Evolutionary conservation across 2,888 invertebrate species (phyloP).

Genomic region (Catocala sponsa): DNA sequence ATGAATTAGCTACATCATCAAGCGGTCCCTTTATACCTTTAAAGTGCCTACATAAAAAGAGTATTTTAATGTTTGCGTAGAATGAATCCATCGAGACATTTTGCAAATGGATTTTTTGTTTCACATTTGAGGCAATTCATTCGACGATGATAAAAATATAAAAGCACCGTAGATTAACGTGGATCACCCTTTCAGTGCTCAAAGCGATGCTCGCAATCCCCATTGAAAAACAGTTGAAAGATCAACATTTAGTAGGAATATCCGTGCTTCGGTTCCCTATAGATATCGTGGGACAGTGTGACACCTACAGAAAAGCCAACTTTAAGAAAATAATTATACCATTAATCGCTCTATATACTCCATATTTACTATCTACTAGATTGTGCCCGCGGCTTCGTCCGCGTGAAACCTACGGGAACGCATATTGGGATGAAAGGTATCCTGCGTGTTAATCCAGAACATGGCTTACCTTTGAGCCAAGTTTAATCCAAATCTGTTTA

Average conservation of each 20-base stretch:
- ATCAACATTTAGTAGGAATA: constrained; percentile 70
- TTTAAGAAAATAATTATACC: too few species aligned
- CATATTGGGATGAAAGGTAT: too few species aligned
- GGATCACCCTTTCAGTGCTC: constrained; percentile 79
- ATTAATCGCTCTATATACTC: too few species aligned
- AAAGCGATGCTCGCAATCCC: constrained; percentile 71
- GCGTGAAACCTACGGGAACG: too few species aligned
- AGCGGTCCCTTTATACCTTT: constrained; percentile 42
- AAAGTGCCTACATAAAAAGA: constrained; percentile 46
- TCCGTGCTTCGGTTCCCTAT: constrained; percentile 29
- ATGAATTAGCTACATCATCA: constrained; percentile 51
- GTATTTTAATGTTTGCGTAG: constrained; percentile 47
- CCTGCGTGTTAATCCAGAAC: too few species aligned
- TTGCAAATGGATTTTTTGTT: constrained; percentile 73
- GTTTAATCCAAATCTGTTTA: too few species aligned
- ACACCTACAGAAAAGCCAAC: too few species aligned
- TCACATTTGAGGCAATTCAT: constrained; percentile 74
- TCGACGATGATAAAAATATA: constrained; percentile 78
- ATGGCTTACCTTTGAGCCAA: too few species aligned
- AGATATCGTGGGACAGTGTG: too few species aligned
- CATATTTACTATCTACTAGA: too few species aligned
- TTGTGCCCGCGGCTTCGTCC: too few species aligned
- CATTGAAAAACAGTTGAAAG: constrained; percentile 78
- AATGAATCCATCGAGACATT: constrained; percentile 59
- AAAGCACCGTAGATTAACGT: constrained; percentile 71